A percentile compares a stretch with the other conserved stretches of the same genome.
Evolutionary conservation across 2,797 vertebrate species (phyloP).

Genomic region (Lateolabrax maculatus): DNA sequence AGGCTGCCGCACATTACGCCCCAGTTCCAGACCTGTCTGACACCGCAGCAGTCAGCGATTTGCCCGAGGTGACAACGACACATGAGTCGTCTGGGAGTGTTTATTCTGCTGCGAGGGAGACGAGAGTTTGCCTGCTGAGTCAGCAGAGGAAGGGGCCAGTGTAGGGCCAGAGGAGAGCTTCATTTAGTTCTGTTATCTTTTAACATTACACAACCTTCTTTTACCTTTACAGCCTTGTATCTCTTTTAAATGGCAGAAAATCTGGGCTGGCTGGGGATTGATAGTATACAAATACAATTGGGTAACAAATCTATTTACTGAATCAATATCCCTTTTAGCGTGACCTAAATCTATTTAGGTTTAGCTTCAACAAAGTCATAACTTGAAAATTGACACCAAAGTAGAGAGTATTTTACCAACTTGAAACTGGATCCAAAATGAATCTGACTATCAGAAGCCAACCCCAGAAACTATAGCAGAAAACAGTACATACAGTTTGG

Average conservation of each 20-base stretch:
- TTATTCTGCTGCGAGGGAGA: slow-evolving; percentile 46
- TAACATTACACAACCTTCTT: not conserved
- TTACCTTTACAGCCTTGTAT: not conserved
- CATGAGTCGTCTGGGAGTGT: slow-evolving; percentile 23
- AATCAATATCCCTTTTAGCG: not conserved
- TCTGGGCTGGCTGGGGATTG: too few species aligned
- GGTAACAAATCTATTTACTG: not conserved
- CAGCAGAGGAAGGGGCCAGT: slow-evolving; percentile 38
- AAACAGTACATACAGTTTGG: not conserved
- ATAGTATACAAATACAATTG: not conserved
- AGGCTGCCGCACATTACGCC: not conserved
- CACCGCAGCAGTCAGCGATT: slow-evolving; percentile 45
- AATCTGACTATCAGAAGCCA: not conserved
- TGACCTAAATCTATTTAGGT: not conserved
- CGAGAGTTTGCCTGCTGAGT: slow-evolving; percentile 46
- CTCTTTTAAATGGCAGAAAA: not conserved
- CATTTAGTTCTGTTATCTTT: slow-evolving; percentile 18
- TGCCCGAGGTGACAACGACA: slow-evolving; percentile 25
- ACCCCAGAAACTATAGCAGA: too few species aligned
- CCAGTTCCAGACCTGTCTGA: slow-evolving; percentile 2
- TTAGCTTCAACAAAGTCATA: too few species aligned
- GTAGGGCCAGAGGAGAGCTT: not conserved
- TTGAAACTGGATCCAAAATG: not conserved
- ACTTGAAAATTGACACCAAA: too few species aligned
- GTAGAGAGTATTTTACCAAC: not conserved